phyloP scores from a whole-genome alignment of 92 coral and sea anemone genomes.

The Palythoa heliodiscus region DNA sequence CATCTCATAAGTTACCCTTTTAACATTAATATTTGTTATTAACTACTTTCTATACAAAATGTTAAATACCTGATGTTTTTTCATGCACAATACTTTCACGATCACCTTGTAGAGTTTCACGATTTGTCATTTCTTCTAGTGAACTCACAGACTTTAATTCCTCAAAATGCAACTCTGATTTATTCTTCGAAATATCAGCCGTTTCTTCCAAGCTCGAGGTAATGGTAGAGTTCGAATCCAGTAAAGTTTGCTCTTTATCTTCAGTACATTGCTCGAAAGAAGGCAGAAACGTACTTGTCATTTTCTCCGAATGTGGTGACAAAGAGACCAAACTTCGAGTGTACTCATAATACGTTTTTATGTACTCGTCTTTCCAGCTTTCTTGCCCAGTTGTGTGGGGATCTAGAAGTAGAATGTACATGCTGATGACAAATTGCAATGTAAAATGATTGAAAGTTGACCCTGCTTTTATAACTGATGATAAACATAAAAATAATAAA shows the following conservation, averaged over 20 bases:
- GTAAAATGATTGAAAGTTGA: not conserved
- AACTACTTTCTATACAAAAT: not conserved
- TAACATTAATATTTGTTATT: not conserved
- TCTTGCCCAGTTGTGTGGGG: not conserved
- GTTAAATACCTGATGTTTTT: not conserved
- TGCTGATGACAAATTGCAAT: not conserved
- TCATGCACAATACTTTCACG: not conserved
- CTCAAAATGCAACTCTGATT: not conserved
- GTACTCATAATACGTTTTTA: not conserved
- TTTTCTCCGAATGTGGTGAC: not conserved
- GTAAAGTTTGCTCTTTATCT: not conserved
- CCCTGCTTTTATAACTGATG: not conserved
- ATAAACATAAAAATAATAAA: not conserved
- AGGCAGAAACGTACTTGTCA: not conserved
- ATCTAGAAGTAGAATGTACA: not conserved
- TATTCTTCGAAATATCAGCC: constrained; percentile 15
- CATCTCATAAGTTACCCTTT: not conserved
- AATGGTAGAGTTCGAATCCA: not conserved
- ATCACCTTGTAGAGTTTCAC: not conserved
- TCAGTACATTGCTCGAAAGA: not conserved
- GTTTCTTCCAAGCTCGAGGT: not conserved
- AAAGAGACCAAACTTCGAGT: constrained; percentile 13
- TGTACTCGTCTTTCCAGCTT: constrained; percentile 32
- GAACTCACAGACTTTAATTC: not conserved
- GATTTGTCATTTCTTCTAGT: constrained; percentile 2